These are phyloP conservation scores for Sympetrum striolatum DNA, from an alignment of 2,888 invertebrate species.

Conservation along the genomic window DNA sequence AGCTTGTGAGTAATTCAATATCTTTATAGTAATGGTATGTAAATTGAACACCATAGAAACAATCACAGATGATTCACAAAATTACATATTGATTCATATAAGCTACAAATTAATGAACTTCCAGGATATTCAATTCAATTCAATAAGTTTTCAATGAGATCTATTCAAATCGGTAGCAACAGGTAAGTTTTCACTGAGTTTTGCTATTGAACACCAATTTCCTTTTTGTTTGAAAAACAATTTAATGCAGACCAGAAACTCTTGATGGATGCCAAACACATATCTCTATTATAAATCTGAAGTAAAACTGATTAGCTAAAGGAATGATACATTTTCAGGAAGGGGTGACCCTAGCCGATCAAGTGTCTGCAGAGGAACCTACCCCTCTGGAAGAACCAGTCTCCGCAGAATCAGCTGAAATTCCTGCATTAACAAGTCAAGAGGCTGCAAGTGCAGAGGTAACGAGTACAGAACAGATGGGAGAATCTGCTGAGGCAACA, in stretches of 20 bases:
- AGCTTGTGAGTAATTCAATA: too few relatives aligned
- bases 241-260: too few relatives aligned
- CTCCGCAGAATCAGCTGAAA: neutral
- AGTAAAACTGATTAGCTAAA: too few relatives aligned
- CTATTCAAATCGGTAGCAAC: too few relatives aligned
- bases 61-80: too few relatives aligned
- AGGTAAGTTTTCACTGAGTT: too few relatives aligned
- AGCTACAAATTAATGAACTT: too few relatives aligned
- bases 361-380: constrained; percentile 22
- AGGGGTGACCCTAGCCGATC: constrained; percentile 21
- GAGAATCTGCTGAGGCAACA: neutral
- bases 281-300: neutral
- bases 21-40: too few relatives aligned
- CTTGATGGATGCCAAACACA: neutral
- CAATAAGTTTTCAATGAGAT: too few relatives aligned
- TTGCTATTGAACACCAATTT: neutral
- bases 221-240: neutral
- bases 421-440: neutral
- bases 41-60: too few relatives aligned
- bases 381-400: neutral
- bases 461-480: neutral
- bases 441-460: neutral
- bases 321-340: neutral
- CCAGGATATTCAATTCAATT: too few relatives aligned
- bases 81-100: too few relatives aligned